Evolutionary conservation across 2,797 vertebrate species (phyloP).

Genomic region (Microctenopoma lineatum): DNA sequence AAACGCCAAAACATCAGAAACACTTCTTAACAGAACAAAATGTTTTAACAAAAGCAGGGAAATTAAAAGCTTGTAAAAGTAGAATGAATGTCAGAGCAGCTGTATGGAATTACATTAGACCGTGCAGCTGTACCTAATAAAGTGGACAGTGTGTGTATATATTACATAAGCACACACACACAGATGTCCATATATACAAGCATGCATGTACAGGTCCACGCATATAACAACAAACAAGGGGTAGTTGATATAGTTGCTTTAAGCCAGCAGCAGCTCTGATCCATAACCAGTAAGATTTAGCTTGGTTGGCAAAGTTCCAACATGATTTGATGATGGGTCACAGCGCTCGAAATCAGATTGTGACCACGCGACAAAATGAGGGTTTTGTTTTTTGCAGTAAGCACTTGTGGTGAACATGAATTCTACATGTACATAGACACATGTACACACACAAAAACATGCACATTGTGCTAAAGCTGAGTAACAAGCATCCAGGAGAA

Average conservation of each 20-base stretch:
- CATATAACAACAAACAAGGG: neutral
- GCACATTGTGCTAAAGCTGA: conserved; percentile 40
- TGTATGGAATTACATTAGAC: too few species aligned
- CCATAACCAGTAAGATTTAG: conserved; percentile 22
- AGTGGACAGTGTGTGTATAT: too few species aligned
- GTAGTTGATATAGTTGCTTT: neutral
- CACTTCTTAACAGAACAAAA: too few species aligned
- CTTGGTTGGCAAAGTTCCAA: conserved; percentile 20
- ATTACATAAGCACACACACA: neutral
- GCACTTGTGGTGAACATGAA: neutral
- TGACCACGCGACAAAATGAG: conserved; percentile 41
- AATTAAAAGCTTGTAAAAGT: too few species aligned
- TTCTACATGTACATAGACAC: conserved; percentile 5
- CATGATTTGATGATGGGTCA: conserved; percentile 28
- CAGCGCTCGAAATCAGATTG: conserved; percentile 39
- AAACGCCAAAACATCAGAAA: neutral
- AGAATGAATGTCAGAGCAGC: too few species aligned
- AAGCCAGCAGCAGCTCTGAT: conserved; percentile 1
- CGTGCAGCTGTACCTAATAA: too few species aligned
- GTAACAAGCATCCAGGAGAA: conserved; percentile 35
- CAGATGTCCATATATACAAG: conserved; percentile 20
- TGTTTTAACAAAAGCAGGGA: too few species aligned
- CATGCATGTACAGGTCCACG: conserved; percentile 7
- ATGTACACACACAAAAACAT: conserved; percentile 26
- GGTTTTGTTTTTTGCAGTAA: conserved; percentile 26